Conservation (phyloP, 2,113 vertebrate genomes). For the Phodopus roborovskii region DNA sequence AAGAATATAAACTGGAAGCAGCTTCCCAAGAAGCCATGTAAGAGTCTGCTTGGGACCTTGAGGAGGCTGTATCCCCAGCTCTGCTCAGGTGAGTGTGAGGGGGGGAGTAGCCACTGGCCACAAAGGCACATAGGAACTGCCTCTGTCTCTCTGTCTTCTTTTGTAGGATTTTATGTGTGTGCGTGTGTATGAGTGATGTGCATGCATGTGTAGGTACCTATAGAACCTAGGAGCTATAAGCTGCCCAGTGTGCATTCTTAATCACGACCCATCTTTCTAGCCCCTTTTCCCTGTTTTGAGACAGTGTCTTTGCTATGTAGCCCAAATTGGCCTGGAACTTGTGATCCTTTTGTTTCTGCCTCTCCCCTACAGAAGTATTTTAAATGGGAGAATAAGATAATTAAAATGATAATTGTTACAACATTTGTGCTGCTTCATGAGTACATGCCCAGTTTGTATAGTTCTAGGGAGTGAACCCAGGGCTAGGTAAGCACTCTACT, state of each 20-base stretch:
- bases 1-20: constrained; percentile 96
- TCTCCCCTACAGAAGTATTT: background rate
- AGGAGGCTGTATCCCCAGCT: constrained; percentile 93
- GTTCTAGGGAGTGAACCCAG: background rate
- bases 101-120: too few relatives aligned
- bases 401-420: too few relatives aligned
- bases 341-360: background rate
- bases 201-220: too few relatives aligned
- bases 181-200: too few relatives aligned
- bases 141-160: background rate
- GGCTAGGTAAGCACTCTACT: background rate
- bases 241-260: background rate
- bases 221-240: background rate
- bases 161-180: background rate
- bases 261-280: background rate
- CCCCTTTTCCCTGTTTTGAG: background rate
- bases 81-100: constrained; percentile 87
- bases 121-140: background rate
- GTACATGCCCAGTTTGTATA: background rate
- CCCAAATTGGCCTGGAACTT: background rate
- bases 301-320: background rate
- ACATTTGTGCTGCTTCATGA: background rate
- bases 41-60: constrained; percentile 91
- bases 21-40: constrained; percentile 97
- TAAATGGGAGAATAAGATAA: constrained; percentile 26